phyloP scores from a whole-genome alignment of 1,140 invertebrate species.

The Musca domestica region DNA sequence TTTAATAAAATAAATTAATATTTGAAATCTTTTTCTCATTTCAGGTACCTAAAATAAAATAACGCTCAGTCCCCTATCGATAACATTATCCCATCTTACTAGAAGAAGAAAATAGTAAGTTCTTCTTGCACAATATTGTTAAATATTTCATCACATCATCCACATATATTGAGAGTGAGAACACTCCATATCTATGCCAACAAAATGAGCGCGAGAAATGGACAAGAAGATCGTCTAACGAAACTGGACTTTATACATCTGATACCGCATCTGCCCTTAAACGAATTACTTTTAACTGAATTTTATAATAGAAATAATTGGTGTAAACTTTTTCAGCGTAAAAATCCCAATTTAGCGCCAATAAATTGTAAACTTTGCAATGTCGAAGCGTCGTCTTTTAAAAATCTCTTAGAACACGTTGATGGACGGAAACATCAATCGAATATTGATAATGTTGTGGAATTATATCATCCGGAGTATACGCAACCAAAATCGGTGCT shows the following conservation, averaged over 20 bases:
- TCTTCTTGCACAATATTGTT: too few species aligned
- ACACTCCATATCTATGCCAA: too few species aligned
- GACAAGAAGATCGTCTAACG: not conserved
- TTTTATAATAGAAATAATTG: slow-evolving; percentile 25
- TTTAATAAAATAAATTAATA: too few species aligned
- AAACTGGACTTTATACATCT: slow-evolving; percentile 1
- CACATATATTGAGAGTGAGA: too few species aligned
- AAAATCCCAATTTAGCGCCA: slow-evolving; percentile 22
- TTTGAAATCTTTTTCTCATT: too few species aligned
- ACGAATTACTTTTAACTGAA: slow-evolving; percentile 22
- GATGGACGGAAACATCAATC: slow-evolving; percentile 38
- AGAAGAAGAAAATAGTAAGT: too few species aligned
- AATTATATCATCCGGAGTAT: slow-evolving; percentile 26
- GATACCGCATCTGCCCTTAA: not conserved
- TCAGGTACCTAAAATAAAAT: too few species aligned
- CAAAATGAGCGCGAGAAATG: too few species aligned
- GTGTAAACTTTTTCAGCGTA: slow-evolving; percentile 27
- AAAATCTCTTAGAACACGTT: slow-evolving; percentile 39
- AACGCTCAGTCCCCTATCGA: too few species aligned
- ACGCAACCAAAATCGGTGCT: not conserved
- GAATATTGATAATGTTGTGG: slow-evolving; percentile 24
- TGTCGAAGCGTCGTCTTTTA: slow-evolving; percentile 35
- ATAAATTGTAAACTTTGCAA: slow-evolving; percentile 36
- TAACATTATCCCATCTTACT: too few species aligned
- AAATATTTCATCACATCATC: too few species aligned